These are phyloP conservation scores for Cataglyphis cursor DNA, from an alignment of 2,888 invertebrate species.

Conservation along the genomic window DNA sequence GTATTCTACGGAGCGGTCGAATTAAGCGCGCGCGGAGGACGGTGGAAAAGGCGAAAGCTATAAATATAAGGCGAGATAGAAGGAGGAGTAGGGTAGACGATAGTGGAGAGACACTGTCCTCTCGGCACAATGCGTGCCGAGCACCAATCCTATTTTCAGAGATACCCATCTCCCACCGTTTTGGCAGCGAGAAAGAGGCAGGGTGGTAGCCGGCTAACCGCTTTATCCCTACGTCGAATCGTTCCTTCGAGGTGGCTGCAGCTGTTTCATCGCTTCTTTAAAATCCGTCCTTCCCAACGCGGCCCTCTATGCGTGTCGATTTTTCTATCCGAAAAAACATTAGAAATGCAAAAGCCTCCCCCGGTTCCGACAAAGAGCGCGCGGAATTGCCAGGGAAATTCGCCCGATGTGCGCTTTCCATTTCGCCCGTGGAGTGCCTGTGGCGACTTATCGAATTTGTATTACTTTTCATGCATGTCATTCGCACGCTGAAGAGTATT, in stretches of 20 bases:
- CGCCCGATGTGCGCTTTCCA: constrained; percentile 36
- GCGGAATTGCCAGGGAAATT: constrained; percentile 45
- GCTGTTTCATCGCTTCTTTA: constrained; percentile 77
- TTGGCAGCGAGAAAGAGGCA: constrained; percentile 57
- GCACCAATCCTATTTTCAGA: constrained; percentile 85
- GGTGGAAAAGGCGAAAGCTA: constrained; percentile 75
- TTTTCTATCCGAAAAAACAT: constrained; percentile 57
- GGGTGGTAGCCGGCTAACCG: constrained; percentile 73
- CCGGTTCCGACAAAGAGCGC: constrained; percentile 19
- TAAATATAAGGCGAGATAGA: constrained; percentile 68
- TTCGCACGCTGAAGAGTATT: constrained; percentile 22
- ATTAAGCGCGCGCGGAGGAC: constrained; percentile 73
- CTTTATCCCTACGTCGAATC: constrained; percentile 80
- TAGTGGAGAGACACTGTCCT: constrained; percentile 68
- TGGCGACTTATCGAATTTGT: constrained; percentile 45
- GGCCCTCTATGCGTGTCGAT: neutral
- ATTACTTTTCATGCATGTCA: constrained; percentile 32
- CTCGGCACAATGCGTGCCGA: constrained; percentile 78
- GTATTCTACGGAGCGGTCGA: constrained; percentile 74
- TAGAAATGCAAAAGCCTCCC: constrained; percentile 60
- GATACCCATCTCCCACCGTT: constrained; percentile 80
- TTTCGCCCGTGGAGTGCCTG: constrained; percentile 37
- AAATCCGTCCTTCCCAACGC: constrained; percentile 63
- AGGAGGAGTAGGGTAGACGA: constrained; percentile 46
- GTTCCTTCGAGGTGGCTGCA: constrained; percentile 75